A percentile compares a stretch with the other conserved stretches of the same genome.
phyloP scores from a whole-genome alignment of 1,140 invertebrate species.

The Drosophila lacertosa region DNA sequence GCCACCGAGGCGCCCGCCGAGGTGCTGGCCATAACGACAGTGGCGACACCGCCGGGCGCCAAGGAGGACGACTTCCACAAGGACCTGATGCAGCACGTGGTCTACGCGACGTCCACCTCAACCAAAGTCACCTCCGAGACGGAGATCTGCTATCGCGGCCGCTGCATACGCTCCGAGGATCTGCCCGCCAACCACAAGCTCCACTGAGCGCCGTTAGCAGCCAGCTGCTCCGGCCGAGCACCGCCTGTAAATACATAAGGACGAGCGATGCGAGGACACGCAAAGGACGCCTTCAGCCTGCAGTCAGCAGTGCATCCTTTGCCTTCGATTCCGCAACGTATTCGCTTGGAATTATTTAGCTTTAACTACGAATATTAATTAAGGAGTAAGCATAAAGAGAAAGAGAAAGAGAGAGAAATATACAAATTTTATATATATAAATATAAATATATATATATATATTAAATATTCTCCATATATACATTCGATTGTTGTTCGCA shows the following conservation, averaged over 20 bases:
- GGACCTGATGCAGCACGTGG: slow-evolving; percentile 85
- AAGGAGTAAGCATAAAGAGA: slow-evolving; percentile 47
- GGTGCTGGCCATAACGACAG: slow-evolving; percentile 50
- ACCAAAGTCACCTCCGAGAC: slow-evolving; percentile 92
- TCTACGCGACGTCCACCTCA: slow-evolving; percentile 89
- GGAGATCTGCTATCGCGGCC: slow-evolving; percentile 93
- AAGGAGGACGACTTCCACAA: slow-evolving; percentile 80
- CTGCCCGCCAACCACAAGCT: slow-evolving; percentile 80
- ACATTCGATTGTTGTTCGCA: slow-evolving; percentile 32
- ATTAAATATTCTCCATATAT: slow-evolving; percentile 19
- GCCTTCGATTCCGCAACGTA: slow-evolving; percentile 9
- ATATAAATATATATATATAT: slow-evolving; percentile 17
- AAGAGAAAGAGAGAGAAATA: too few relatives aligned
- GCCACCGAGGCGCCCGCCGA: slow-evolving; percentile 35
- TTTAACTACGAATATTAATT: slow-evolving; percentile 71
- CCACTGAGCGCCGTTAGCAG: slow-evolving; percentile 66
- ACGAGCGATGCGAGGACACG: slow-evolving; percentile 22
- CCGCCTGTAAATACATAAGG: slow-evolving; percentile 63
- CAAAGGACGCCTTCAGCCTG: background rate
- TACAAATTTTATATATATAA: slow-evolving; percentile 4
- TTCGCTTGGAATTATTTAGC: slow-evolving; percentile 74
- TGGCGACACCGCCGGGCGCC: slow-evolving; percentile 56
- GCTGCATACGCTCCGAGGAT: slow-evolving; percentile 89
- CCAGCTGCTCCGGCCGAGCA: background rate
- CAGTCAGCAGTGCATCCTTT: slow-evolving; percentile 10